phyloP scores from a whole-genome alignment of 2,113 vertebrate genomes.

The Stomatorhinus ivindoensis region DNA sequence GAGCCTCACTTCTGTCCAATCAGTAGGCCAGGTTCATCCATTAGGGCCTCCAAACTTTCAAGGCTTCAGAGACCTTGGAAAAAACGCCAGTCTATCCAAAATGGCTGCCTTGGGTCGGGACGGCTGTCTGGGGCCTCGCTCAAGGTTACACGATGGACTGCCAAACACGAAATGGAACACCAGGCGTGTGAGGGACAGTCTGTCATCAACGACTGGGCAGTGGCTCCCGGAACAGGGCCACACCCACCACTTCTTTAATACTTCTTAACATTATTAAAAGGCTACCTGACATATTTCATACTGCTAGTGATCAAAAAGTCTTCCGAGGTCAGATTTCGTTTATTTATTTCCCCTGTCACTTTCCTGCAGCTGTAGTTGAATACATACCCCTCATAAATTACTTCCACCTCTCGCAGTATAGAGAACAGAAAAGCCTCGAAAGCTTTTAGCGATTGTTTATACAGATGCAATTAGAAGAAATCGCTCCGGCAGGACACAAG shows the following conservation, averaged over 20 bases:
- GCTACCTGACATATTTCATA: slow-evolving; percentile 1
- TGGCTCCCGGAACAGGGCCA: background rate
- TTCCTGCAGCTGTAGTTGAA: background rate
- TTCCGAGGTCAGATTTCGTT: background rate
- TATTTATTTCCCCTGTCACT: background rate
- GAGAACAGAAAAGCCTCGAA: background rate
- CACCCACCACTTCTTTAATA: background rate
- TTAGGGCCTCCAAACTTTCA: background rate
- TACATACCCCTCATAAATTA: slow-evolving; percentile 2
- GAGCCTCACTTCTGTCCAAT: background rate
- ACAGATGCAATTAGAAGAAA: slow-evolving; percentile 5
- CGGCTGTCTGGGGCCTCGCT: background rate
- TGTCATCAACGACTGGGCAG: background rate
- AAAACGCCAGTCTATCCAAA: background rate
- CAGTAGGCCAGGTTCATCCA: background rate
- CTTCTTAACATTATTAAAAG: background rate
- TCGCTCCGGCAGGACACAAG: background rate
- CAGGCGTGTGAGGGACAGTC: background rate
- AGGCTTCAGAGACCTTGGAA: background rate
- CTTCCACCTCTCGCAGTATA: background rate
- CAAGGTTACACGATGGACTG: background rate
- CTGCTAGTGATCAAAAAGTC: background rate
- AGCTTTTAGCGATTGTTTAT: slow-evolving; percentile 2
- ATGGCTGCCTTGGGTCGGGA: background rate
- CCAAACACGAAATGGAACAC: background rate